Base-by-base conservation (phyloP, 2,113 vertebrate genomes). In the Melanocharis versteri region DNA sequence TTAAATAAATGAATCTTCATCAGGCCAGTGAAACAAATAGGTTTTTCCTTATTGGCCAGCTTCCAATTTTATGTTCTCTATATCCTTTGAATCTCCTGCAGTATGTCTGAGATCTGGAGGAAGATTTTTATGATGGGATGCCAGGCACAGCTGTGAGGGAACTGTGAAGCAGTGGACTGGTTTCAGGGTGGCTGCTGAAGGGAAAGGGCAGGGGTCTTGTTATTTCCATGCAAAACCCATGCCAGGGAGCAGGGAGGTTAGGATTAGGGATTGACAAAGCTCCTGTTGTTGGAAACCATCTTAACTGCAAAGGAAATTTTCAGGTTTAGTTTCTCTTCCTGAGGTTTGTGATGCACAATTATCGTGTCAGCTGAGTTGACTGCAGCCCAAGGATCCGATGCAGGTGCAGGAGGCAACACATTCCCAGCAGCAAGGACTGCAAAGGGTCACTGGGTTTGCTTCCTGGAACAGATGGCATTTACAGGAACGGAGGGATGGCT, bases 1-100 rank as follows among this genome's bases (percentile, higher is more conserved):
- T 90, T 85, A 83, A 93, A 89, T 54, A 91, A 86, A 91, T 64
- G 61, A 85, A 50, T 75, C 39, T 23, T 94, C 68, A 73, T 94
- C 70, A 83, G 60, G 8, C n/a, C 54, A 56, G 16, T 56, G 64
- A 61, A 91, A 68, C 39, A 87, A 87, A 62, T 26, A 31, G 10
- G 37, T 42, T 94, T 96, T 93, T 88, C 26, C 45, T 88, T 7
- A 14, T 15, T 91, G 82, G 48, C n/a, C 33, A 70, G 0, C 47
- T 87, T 84, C 65, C 81, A 83, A 9, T 60, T 62, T 56, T 64
- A 39, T 30, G 37, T 66, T 87, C 31, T 13, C 33, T 90, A 86
- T 30, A 57, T 79, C 60, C 17, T 72, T 60, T 83, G 45, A 66
- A 81, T 89, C 26, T 83, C 66, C 62, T 90, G 76, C 77, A 87